Base-by-base conservation (phyloP, 2,113 vertebrate species). In the Lophura nycthemera region DNA sequence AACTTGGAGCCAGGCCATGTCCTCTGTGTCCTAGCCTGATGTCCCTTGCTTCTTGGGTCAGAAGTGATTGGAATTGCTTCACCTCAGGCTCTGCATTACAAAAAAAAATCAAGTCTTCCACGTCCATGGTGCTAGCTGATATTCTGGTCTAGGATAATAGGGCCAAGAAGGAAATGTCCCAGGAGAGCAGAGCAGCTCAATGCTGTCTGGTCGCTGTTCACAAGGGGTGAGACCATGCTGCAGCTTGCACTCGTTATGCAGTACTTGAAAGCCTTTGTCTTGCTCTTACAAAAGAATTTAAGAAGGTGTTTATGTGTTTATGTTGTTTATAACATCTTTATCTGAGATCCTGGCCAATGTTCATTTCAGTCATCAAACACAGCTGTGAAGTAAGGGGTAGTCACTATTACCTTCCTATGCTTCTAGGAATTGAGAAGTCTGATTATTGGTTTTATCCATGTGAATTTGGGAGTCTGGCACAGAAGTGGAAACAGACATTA, bases 111-210 rank as follows among this genome's bases (percentile, higher is more conserved):
- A 29, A 15, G n/a, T 67, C 52, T 75, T 83, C 57, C 69, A 72
- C 1, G 0, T 72, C 43, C 63, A 61, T 0, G 0, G 57, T 72
- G 18, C 47, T 54, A 32, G 69, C 12, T 88, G 69, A n/a, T 77
- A 60, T 93, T 92, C 75, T 27, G 14, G 87, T 40, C 7, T 47
- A 34, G 79, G 60, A 92, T 91, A 95, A 88, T 91, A 83, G 45
- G 82, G 34, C 30, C 75, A 59, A 94, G 92, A 92, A 95, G 63
- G 60, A 48, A 89, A 45, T 0, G 7, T 95, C 87, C 64, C 95
- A n/a, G 32, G 76, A 77, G 89, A 93, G 66, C 52, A 48, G 76
- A 81, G 48, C 75, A 61, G 75, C 71, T 64, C 75, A 89, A 18
- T 24, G 17, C 84, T 74, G 64, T 81, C 27, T 67, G 65, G 11